A percentile compares a stretch with the other conserved stretches of the same genome.
These are phyloP conservation scores for Scaptomyza cyrtandrae DNA, from an alignment of 2,888 invertebrate genomes.

Conservation along the genomic window DNA sequence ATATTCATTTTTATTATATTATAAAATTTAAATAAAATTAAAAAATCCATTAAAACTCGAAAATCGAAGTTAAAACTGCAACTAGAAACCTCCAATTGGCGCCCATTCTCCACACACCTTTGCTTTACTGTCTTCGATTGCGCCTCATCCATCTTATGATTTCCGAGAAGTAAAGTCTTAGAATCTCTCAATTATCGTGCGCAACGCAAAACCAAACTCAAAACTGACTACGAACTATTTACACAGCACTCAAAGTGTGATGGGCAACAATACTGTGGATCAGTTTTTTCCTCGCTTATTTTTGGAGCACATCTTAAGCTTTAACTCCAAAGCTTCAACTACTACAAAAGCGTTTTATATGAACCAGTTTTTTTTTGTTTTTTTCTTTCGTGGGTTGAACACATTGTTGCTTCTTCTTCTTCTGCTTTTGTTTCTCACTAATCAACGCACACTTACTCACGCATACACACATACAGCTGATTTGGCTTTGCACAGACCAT, in stretches of 20 bases:
- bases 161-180: slow-evolving; percentile 53
- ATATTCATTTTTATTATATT: no score
- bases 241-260: slow-evolving; percentile 74
- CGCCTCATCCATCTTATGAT: slow-evolving; percentile 9
- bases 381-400: slow-evolving; percentile 26
- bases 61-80: neutral
- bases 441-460: slow-evolving; percentile 36
- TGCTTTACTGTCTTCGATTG: slow-evolving; percentile 24
- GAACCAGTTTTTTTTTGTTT: slow-evolving; percentile 12
- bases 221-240: slow-evolving; percentile 64
- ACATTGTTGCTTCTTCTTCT: slow-evolving; percentile 3
- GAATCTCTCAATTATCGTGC: slow-evolving; percentile 77
- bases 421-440: slow-evolving; percentile 58
- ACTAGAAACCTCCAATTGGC: slow-evolving; percentile 26
- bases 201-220: slow-evolving; percentile 17
- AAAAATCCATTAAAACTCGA: no score
- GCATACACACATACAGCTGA: slow-evolving; percentile 46
- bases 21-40: no score
- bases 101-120: neutral
- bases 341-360: slow-evolving; percentile 18
- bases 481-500: slow-evolving; percentile 68
- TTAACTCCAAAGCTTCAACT: slow-evolving; percentile 4
- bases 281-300: slow-evolving; percentile 8
- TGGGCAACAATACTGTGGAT: slow-evolving; percentile 54
- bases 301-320: slow-evolving; percentile 16